Conservation (phyloP, 2,113 vertebrate genomes). For the Sitta europaea region DNA sequence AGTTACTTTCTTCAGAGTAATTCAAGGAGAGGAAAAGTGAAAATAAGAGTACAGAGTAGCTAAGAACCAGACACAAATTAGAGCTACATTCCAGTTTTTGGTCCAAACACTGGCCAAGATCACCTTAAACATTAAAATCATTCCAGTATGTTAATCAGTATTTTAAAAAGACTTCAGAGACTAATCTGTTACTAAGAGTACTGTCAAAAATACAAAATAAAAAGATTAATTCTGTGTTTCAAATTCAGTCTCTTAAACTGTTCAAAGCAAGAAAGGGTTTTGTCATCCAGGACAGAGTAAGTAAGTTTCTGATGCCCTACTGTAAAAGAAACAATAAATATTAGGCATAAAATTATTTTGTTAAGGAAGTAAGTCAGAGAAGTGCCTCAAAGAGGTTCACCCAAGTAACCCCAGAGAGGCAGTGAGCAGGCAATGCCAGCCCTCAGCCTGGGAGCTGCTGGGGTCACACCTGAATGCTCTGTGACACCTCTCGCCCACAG, state of each 20-base stretch:
- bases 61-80: neutral
- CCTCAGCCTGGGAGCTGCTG: neutral
- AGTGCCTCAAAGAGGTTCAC: neutral
- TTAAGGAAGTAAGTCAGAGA: neutral
- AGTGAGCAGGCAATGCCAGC: neutral
- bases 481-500: neutral
- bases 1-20: constrained; percentile 13
- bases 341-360: neutral
- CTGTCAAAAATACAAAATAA: neutral
- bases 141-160: neutral
- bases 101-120: neutral
- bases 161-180: neutral
- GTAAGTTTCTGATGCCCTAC: neutral
- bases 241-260: neutral
- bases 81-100: neutral
- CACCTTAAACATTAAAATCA: neutral
- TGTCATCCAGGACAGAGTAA: neutral
- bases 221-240: neutral
- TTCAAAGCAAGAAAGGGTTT: neutral
- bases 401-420: neutral
- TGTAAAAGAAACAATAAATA: neutral
- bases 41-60: neutral
- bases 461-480: neutral
- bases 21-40: neutral
- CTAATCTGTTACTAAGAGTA: neutral